Evolutionary conservation across 2,888 invertebrate genomes (phyloP).

Genomic region (Theretra japonica): DNA sequence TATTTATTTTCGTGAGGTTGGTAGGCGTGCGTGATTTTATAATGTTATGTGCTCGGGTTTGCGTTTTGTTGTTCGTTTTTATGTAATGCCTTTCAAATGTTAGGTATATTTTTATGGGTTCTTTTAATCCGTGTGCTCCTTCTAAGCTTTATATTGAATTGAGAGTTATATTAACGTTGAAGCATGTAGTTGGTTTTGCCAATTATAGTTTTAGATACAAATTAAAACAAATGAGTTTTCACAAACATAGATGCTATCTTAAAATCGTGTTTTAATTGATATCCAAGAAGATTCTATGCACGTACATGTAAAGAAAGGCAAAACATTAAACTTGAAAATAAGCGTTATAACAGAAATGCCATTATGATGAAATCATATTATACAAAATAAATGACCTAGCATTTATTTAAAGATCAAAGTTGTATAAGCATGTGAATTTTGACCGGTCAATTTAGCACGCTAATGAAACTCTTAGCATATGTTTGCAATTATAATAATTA

Average conservation of each 20-base stretch:
- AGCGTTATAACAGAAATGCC: not conserved
- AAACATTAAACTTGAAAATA: not conserved
- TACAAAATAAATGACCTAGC: not conserved
- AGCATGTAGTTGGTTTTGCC: too few relatives aligned
- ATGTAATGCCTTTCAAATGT: not conserved
- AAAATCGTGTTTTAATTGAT: not conserved
- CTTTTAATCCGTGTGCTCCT: too few relatives aligned
- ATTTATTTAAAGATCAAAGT: constrained; percentile 13
- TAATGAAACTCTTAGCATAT: constrained; percentile 7
- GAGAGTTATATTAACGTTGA: too few relatives aligned
- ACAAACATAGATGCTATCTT: too few relatives aligned
- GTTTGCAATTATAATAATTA: not conserved
- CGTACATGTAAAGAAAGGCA: not conserved
- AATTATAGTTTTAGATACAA: too few relatives aligned
- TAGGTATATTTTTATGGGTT: too few relatives aligned
- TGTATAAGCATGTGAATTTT: not conserved
- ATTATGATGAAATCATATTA: constrained; percentile 5
- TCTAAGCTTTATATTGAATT: too few relatives aligned
- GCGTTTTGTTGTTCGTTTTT: not conserved
- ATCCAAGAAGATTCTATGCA: not conserved
- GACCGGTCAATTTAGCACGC: constrained; percentile 13
- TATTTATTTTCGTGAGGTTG: constrained; percentile 19
- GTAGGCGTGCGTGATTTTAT: constrained; percentile 18
- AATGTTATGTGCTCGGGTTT: not conserved
- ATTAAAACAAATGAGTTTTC: too few relatives aligned